Evolutionary conservation across 2,113 vertebrate species (phyloP), one percentile per base, ranked within the genome.

Genomic region (Rhabdomys dilectus): DNA sequence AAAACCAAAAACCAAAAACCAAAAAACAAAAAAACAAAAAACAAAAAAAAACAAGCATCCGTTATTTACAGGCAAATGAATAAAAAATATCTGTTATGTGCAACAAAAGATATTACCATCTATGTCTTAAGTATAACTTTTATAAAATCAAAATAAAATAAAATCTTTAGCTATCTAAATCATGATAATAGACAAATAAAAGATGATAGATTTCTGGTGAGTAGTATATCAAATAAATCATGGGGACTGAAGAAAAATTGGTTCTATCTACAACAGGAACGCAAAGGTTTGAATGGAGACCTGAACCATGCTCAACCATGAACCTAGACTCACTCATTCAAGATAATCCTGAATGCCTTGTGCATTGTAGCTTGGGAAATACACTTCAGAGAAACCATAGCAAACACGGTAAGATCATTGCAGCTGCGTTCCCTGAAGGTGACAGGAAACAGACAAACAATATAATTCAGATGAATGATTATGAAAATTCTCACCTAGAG

Each of bases 71-170:
- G 26, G 31, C 29, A 93, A 92, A 93, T 82, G n/a, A 93, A 86
- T 68, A 21, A 66, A 42, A 58, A 91, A 72, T 8, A 56, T 39
- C 87, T 91, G 64, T 78, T 36, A 15, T 51, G 22, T 84, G 5
- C 73, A 48, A 91, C 36, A 87, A 86, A 24, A 62, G 3, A 91
- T 77, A 11, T 7, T 91, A 19, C 29, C 48, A 64, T 80, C n/a
- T 75, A 34, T 58, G 62, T 78, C 76, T 95, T 85, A 89, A 77
- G 9, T 15, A 48, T 64, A 85, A 64, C 84, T 94, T 88, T 97
- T 87, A 66, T 31, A 66, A 66, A 66, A 24, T 70, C 39, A 85
- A 88, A 36, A 80, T 89, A 62, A 93, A 89, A 73, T 75, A n/a
- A 96, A 97, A 15, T 45, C 31, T 62, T 31, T 31, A 21, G 10